Percentiles rank a stretch among this genome's conserved stretches.
Conservation (phyloP, 2,113 vertebrate species). For the Bujurquina vittata region DNA sequence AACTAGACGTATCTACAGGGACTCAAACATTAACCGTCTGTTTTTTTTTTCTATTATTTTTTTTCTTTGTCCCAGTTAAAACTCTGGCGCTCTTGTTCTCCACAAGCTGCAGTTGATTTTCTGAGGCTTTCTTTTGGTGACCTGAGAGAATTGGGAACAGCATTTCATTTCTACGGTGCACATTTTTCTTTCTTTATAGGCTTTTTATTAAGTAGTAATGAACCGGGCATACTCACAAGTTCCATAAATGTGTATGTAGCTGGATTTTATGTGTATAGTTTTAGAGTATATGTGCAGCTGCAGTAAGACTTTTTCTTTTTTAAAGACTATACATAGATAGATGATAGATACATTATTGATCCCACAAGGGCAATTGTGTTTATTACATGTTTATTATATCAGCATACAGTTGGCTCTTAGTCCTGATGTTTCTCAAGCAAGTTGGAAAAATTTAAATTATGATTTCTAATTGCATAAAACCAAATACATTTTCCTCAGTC, state of each 20-base stretch:
- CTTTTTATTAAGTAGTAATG: neutral
- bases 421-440: too few relatives aligned
- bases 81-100: neutral
- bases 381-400: too few relatives aligned
- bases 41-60: neutral
- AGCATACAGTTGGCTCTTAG: too few relatives aligned
- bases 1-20: neutral
- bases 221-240: neutral
- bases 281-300: neutral
- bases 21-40: neutral
- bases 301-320: too few relatives aligned
- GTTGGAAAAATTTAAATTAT: too few relatives aligned
- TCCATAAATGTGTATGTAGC: neutral
- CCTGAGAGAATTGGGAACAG: neutral
- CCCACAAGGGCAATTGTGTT: too few relatives aligned
- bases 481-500: too few relatives aligned
- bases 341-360: too few relatives aligned
- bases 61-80: slow-evolving; percentile 22
- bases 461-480: too few relatives aligned
- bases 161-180: neutral
- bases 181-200: neutral
- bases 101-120: slow-evolving; percentile 23
- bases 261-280: neutral
- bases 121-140: neutral
- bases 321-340: too few relatives aligned